Conservation (phyloP, 92 coral and sea anemone species). For the Heteractis magnifica region DNA sequence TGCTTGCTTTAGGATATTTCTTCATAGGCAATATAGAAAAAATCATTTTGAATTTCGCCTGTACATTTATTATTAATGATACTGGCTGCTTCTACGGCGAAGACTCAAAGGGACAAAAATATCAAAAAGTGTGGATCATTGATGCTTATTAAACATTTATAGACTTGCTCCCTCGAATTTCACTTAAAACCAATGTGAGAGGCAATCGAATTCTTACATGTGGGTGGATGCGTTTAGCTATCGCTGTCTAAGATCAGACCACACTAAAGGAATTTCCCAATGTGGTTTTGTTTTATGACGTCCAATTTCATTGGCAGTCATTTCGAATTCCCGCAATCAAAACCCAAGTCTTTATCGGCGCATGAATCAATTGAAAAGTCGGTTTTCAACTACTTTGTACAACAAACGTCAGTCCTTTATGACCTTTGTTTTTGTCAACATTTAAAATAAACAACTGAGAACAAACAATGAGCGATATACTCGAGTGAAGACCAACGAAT, state of each 20-base stretch:
- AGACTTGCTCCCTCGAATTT: background rate
- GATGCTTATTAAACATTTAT: background rate
- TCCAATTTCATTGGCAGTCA: background rate
- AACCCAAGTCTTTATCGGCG: background rate
- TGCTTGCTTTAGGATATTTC: too few relatives aligned
- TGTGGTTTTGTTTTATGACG: constrained; percentile 1
- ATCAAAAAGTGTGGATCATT: background rate
- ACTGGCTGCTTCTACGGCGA: background rate
- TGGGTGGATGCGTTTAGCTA: background rate
- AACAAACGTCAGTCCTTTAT: background rate
- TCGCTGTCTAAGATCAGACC: background rate
- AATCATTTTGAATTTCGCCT: too few relatives aligned
- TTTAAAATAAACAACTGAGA: background rate
- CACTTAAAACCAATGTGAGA: background rate
- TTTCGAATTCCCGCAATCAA: background rate
- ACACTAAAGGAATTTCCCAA: background rate
- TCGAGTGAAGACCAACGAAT: background rate
- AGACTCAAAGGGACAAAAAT: background rate
- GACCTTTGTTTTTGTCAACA: constrained; percentile 5
- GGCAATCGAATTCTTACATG: too few relatives aligned
- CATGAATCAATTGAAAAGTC: constrained; percentile 2
- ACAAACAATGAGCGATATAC: background rate
- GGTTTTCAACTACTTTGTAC: background rate
- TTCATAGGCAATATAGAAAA: too few relatives aligned
- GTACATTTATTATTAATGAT: too few relatives aligned